Percentiles rank a stretch among this genome's conserved stretches.
Evolutionary conservation across 2,113 vertebrate genomes (phyloP).

Genomic region (Menidia beryllina): DNA sequence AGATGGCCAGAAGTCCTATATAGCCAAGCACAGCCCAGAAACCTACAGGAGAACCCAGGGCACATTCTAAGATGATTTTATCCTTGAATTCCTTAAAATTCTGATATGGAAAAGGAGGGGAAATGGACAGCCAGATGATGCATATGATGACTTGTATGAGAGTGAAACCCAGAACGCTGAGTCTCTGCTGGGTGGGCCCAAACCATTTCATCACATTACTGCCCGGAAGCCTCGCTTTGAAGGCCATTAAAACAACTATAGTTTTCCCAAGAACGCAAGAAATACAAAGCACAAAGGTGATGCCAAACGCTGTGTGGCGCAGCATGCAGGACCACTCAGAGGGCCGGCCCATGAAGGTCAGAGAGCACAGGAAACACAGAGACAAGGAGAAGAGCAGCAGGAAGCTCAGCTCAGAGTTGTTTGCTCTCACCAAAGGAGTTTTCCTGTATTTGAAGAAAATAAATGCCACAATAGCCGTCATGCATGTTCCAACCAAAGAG

Average conservation of each 20-base stretch:
- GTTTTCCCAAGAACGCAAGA: constrained; percentile 82
- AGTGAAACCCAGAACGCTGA: constrained; percentile 76
- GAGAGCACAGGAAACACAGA: constrained; percentile 81
- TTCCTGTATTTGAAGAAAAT: constrained; percentile 81
- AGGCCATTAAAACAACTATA: constrained; percentile 79
- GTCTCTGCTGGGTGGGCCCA: constrained; percentile 75
- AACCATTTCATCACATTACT: constrained; percentile 80
- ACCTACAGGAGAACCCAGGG: constrained; percentile 71
- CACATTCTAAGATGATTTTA: constrained; percentile 78
- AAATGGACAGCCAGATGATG: constrained; percentile 73
- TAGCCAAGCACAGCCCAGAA: constrained; percentile 82
- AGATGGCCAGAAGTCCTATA: constrained; percentile 74
- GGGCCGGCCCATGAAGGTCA: constrained; percentile 78
- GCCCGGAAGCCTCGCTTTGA: constrained; percentile 75
- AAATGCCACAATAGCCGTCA: constrained; percentile 72
- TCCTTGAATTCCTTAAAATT: constrained; percentile 73
- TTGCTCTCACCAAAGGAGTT: constrained; percentile 82
- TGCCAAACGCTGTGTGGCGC: constrained; percentile 79
- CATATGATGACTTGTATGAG: constrained; percentile 78
- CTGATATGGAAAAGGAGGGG: constrained; percentile 75
- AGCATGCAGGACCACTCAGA: constrained; percentile 83
- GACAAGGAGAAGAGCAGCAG: constrained; percentile 80
- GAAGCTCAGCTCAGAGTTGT: constrained; percentile 84
- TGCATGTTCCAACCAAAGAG: constrained; percentile 78
- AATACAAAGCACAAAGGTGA: constrained; percentile 79